Percentiles rank a stretch among this genome's conserved stretches.
Conservation (phyloP, 2,113 vertebrate genomes). For the Tamias sibiricus region DNA sequence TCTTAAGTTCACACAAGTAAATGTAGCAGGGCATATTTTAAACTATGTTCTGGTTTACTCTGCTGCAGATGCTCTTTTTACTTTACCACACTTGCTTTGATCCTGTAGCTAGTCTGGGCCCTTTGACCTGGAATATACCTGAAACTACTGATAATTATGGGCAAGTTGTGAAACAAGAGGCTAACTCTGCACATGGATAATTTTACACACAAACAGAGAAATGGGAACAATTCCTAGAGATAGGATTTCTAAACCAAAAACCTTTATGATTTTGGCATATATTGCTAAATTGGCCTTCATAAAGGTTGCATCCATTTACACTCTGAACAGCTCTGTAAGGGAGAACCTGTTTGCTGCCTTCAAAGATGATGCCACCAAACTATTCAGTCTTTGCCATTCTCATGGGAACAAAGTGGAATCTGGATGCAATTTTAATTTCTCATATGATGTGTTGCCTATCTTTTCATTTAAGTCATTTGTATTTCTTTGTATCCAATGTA, state of each 20-base stretch:
- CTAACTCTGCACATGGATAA: rapidly evolving
- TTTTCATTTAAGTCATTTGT: background rate
- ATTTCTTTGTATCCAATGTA: background rate
- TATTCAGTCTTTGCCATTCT: background rate
- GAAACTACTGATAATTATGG: too few species aligned
- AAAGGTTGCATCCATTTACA: background rate
- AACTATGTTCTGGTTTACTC: background rate
- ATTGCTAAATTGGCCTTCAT: background rate
- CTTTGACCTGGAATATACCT: background rate
- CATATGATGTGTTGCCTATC: background rate
- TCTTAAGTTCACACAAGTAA: background rate
- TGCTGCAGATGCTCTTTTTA: background rate
- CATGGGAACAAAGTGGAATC: background rate
- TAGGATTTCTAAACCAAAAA: background rate
- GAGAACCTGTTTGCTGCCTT: background rate
- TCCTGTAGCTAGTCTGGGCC: background rate
- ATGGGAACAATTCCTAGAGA: background rate
- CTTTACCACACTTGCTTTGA: background rate
- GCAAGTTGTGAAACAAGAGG: too few species aligned
- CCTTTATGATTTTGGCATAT: background rate
- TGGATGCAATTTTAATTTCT: background rate
- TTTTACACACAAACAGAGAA: background rate
- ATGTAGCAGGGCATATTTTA: background rate
- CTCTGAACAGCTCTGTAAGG: background rate
- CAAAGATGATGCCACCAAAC: background rate